phyloP scores from a whole-genome alignment of 2,888 invertebrate genomes.

The Dilophus febrilis region DNA sequence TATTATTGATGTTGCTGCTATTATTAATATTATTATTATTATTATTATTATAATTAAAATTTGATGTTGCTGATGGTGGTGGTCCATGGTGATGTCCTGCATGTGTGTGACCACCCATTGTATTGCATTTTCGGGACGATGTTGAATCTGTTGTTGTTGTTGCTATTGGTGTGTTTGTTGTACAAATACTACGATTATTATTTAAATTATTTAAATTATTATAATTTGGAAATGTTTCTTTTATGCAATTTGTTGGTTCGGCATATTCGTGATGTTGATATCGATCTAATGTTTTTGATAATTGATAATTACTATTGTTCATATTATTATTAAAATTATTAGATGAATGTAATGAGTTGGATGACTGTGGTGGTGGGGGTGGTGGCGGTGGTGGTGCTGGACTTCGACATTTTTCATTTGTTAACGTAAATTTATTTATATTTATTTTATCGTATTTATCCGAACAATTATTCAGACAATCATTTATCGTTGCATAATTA shows the following conservation, averaged over 20 bases:
- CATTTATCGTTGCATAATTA: slow-evolving; percentile 26
- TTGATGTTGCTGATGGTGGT: too few species aligned
- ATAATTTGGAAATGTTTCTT: slow-evolving; percentile 8
- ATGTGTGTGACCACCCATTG: too few species aligned
- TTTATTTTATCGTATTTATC: slow-evolving; percentile 5
- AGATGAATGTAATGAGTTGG: neutral
- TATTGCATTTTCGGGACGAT: too few species aligned
- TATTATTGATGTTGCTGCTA: too few species aligned
- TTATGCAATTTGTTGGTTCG: slow-evolving; percentile 21
- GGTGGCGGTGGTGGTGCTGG: slow-evolving; percentile 16
- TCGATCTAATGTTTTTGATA: slow-evolving; percentile 8
- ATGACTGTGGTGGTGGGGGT: too few species aligned
- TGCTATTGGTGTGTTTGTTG: too few species aligned
- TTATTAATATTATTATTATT: neutral
- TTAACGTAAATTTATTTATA: slow-evolving; percentile 8
- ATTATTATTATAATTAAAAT: neutral
- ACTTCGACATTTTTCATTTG: slow-evolving; percentile 15
- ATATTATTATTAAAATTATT: neutral
- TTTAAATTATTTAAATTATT: neutral
- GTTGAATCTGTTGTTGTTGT: too few species aligned
- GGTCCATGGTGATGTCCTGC: too few species aligned
- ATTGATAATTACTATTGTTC: slow-evolving; percentile 4
- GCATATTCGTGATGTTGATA: slow-evolving; percentile 25
- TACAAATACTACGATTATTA: too few species aligned
- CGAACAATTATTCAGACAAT: slow-evolving; percentile 15